Base-by-base conservation (phyloP, 1,140 invertebrate genomes). In the Panagrolaimus sp. region DNA sequence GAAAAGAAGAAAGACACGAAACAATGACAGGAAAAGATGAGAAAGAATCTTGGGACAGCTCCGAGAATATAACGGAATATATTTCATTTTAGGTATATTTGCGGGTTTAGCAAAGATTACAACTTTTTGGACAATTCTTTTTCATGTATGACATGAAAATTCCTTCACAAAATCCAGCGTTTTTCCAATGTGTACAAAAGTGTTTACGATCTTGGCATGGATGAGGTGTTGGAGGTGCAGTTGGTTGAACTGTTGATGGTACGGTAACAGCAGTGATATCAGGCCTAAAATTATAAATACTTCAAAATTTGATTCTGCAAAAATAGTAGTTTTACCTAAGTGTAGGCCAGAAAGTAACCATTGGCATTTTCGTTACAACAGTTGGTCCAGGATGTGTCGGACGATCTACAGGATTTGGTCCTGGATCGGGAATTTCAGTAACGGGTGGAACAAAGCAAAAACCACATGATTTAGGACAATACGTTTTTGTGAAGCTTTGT, bases 81-180 rank as follows among this genome's bases (percentile, higher is more conserved):
- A 38, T 38, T 38, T 38, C n/a, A n/a, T 38, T 38, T 38, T 38
- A 38, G 32, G n/a, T n/a, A n/a, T 38, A 7, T 38, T 38, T 38
- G 32, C 7, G 7, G n/a, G 7, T 15, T 74, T 68, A 79, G 71
- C 79, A 80, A 21, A 67, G 73, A 15, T 77, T 77, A 69, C 80
- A 82, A 24, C 74, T 66, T 43, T 65, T 63, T 1, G 71, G 67
- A 58, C 80, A 82, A 69, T 80, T 82, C 64, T 82, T 80, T 65
- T 76, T 77, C 80, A 82, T 82, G 67, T 82, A 82, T 17, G 43
- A 63, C 32, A 69, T 62, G 67, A 82, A 82, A 65, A 83, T 80
- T 8, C 80, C 81, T 28, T 75, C 70, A 69, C 80, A 82, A 65
- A 82, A 82, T 21, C 80, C 79, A 38, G 80, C 74, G 12, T 69